Base-by-base conservation (phyloP, 2,113 vertebrate species). In the Ochotona curzoniae region DNA sequence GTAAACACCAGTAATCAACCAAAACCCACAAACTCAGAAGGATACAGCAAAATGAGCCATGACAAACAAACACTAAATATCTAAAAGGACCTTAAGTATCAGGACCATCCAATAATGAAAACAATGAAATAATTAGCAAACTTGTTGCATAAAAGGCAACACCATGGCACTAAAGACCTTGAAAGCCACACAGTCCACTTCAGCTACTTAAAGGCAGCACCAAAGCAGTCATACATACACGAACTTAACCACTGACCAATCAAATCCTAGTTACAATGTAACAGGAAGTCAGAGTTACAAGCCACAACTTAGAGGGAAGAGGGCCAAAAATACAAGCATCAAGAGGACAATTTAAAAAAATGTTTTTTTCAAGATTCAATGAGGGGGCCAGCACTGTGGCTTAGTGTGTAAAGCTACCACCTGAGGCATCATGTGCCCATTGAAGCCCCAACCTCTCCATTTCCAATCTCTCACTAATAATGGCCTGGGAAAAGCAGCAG, bases 11-110 rank as follows among this genome's bases (percentile, higher is more conserved):
- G 79, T 38, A 3, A 25, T 61, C 25, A 87, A 57, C 44, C 32
- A 76, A 89, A 93, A 83, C 32, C 49, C 61, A 83, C 10, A 87
- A 70, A 82, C 38, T 81, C 12, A 73, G 14, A 86, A 76, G 47
- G 23, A 90, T 75, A 91, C 4, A 44, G 60, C 69, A 90, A 91
- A 87, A 75, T 25, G 66, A 85, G 44, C 21, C n/a, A 82, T 47
- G 67, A 49, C 61, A 90, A 91, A 80, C 17, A 90, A 91, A 86
- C 38, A 70, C 83, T 67, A 38, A 93, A 88, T 15, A 47, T 67
- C 26, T n/a, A 80, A 75, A 92, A 89, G 75, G 35, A 67, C 32
- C 18, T 49, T 57, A 88, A 82, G 60, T 57, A 60, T n/a, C 30
- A 81, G 23, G 69, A 82, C 66, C 49, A 81, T n/a, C 57, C 63